These are phyloP conservation scores for Pseudococcus viburni DNA, from an alignment of 2,888 invertebrate genomes.

Conservation along the genomic window DNA sequence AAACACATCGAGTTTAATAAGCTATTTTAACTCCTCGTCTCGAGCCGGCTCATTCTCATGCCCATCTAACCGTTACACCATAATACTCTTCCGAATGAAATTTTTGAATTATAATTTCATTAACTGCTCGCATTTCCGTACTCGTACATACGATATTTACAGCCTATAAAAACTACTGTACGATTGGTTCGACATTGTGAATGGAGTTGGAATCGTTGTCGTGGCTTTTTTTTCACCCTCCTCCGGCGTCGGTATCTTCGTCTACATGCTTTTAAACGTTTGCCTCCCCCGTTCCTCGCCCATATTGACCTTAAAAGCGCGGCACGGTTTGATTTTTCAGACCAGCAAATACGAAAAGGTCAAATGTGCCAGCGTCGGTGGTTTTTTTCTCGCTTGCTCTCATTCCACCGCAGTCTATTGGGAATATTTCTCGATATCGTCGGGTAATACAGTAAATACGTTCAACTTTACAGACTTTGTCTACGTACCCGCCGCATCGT, in stretches of 20 bases:
- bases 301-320: neutral
- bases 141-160: neutral
- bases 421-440: conserved; percentile 42
- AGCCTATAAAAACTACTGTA: conserved; percentile 19
- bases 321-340: conserved; percentile 1
- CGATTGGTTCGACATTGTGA: conserved; percentile 12
- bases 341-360: neutral
- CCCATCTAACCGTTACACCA: neutral
- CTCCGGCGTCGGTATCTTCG: neutral
- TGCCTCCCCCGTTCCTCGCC: neutral
- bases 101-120: conserved; percentile 38
- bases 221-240: neutral
- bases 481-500: neutral
- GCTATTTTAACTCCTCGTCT: neutral
- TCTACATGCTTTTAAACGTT: neutral
- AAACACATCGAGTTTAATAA: conserved; percentile 34
- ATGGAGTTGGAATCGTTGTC: conserved; percentile 23
- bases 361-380: conserved; percentile 8
- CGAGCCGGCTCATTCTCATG: neutral
- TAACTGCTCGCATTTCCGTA: neutral
- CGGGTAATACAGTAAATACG: neutral
- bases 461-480: neutral
- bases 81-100: neutral
- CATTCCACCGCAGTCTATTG: conserved; percentile 21
- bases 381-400: neutral